Base-by-base conservation (phyloP, 2,113 vertebrate genomes). In the Sarotherodon lohbergeri region DNA sequence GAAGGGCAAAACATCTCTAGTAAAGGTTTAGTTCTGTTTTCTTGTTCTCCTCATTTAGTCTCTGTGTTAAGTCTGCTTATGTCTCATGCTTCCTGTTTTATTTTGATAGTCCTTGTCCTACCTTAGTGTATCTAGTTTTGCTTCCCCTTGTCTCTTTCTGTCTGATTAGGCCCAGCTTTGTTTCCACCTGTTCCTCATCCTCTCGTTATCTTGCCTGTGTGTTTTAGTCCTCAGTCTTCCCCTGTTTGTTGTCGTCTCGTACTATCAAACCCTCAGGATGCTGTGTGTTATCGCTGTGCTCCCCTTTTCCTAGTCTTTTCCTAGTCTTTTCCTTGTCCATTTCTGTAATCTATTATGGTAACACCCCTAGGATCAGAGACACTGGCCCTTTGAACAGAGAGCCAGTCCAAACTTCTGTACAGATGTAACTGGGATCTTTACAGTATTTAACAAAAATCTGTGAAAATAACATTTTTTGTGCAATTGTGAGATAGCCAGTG, bases 221-320 rank as follows among this genome's bases (percentile, higher is more conserved):
- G 3, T 55, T 55, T 55, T 55, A 55, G 5, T 55, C n/a, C 1
- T 55, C n/a, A 55, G 54, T 55, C n/a, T 55, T 55, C n/a, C 54
- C 2, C 54, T 7, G n/a, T 55, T 55, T 55, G 54, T 24, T 55
- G 54, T 55, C n/a, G 12, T 5, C n/a, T 22, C 0, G n/a, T 55
- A 55, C 6, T 46, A 14, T 46, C 43, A 46, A 55, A 55, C 54
- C 54, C 54, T 55, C 10, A 55, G 0, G 0, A 55, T 55, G 54
- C 54, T 6, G 10, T 55, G n/a, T 55, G 10, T 2, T 55, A 5
- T 55, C 5, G 0, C 2, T 2, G 0, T 55, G n/a, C 0, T 22
- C 52, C 10, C 52, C 50, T 52, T 50, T 50, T 50, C 0, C 16
- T 50, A 50, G 46, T 17, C 22, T 22, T 22, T 22, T 22, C 22